Base-by-base conservation (phyloP, 2,888 invertebrate genomes). In the Caenorhabditis uteleia region DNA sequence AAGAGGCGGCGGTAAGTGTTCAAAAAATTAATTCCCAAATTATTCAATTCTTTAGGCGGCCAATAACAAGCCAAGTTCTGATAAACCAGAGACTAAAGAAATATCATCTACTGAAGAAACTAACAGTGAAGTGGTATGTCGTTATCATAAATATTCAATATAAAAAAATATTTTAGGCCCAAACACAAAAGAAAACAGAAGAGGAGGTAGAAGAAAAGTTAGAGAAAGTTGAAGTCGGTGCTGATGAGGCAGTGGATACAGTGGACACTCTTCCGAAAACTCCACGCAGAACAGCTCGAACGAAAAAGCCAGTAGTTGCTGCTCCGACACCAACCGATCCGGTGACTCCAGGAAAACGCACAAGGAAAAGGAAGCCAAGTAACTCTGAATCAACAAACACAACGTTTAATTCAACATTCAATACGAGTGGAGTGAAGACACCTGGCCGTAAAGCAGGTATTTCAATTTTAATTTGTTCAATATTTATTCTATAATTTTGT, bases 311-410 rank as follows among this genome's bases (percentile, higher is more conserved):
- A n/a, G 21, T 42, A 2, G 26, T 50, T 2, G 23, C 48, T 2
- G 44, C 54, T 12, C 21, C 43, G 0, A 8, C 54, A 0, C 49
- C 54, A 0, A 48, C 46, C 14, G 49, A 54, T 14, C 45, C 58
- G 3, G 49, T 42, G 4, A 65, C 64, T 1, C 64, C 64, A 0
- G 64, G 42, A 21, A 65, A 65, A 27, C 33, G 64, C 7, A 58
- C 58, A 7, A 45, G 64, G 47, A 65, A 65, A 55, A 43, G 64
- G 44, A 65, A 65, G 58, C 49, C 50, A 27, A 65, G 64, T 27
- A 20, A 12, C 4, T 16, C 47, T n/a, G 58, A 65, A 25, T 54
- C 64, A n/a, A 48, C 21, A 36, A 54, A 50, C 44, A 50, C 54
- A 25, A 58, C 64, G 5, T 34, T 53, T 6, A 65, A 53, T 29